Evolutionary conservation across 2,113 vertebrate species (phyloP), one percentile per base, ranked within the genome.

Genomic region (Arothron firmamentum): DNA sequence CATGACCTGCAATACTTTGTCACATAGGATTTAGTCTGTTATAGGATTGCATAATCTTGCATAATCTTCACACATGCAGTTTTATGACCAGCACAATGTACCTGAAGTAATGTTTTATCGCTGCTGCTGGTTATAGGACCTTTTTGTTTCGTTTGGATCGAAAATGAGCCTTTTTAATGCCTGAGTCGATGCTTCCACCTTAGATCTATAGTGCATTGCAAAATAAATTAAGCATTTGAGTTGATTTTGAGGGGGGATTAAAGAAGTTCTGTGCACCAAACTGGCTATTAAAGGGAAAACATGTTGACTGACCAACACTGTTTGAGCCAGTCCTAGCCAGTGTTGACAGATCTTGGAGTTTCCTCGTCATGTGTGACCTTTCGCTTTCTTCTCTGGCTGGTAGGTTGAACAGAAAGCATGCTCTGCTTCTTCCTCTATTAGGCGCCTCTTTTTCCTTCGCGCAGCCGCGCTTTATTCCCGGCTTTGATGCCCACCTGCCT

Each of bases 1-100:
- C 42, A 74, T 81, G 52, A 66, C 82, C 86, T 90, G 89, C 87
- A 90, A 90, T 88, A 85, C 68, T 47, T 69, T 52, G 9, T 31
- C 23, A n/a, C 12, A 61, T 1, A 19, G 25, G 56, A 71, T 61
- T 53, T 73, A 28, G 55, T 20, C 2, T 11, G 1, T 42, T 14
- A 19, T 28, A 4, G 4, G 25, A 3, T 28, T 28, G 25, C 25
- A 28, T 1, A 28, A 28, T 28, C 25, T 28, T 28, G 25, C 25
- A 28, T 1, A 28, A 28, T 28, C 4, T 28, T 28, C 25, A 28
- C 25, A 28, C 6, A 5, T 28, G 25, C 25, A 28, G 25, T 28
- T 45, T 45, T 45, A 15, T 45, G 43, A 45, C 43, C 43, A 48
- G 16, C n/a, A 18, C 41, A 13, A 11, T 43, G 19, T 42, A 8